These are phyloP conservation scores for Mus caroli DNA, from an alignment of 2,797 vertebrate species.

Conservation along the genomic window DNA sequence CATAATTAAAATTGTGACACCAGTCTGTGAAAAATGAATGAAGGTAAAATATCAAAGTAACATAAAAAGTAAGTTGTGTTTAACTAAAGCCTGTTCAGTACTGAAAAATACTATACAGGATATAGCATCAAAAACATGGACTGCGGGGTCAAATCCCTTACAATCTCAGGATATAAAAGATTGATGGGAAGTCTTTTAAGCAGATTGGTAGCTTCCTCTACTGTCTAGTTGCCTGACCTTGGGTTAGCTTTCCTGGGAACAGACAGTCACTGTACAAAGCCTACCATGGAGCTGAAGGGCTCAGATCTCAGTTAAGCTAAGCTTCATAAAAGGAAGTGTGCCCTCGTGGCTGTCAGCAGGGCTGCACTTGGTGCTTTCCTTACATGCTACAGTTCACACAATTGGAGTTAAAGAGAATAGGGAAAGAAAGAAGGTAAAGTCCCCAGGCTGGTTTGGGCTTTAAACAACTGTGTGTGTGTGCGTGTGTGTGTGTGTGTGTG, in stretches of 20 bases:
- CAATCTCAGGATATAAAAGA: conserved; percentile 43
- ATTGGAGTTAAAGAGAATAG: conserved; percentile 32
- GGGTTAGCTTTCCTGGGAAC: conserved; percentile 60
- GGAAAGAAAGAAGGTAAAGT: neutral
- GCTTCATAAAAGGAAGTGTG: conserved; percentile 7
- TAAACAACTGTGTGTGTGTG: neutral
- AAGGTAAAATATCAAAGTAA: conserved; percentile 16
- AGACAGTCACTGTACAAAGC: neutral
- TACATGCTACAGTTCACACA: neutral
- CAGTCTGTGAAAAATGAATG: neutral
- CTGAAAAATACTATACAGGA: neutral
- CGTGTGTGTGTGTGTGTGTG: neutral
- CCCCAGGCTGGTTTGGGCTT: neutral
- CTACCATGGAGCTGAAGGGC: neutral
- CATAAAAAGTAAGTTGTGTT: neutral
- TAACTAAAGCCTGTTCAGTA: neutral
- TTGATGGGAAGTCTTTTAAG: conserved; percentile 40
- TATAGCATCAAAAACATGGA: conserved; percentile 34
- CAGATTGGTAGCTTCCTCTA: conserved; percentile 11
- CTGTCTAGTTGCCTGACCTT: conserved; percentile 46
- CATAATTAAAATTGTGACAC: neutral
- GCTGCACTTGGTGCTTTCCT: conserved; percentile 51
- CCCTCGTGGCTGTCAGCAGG: neutral
- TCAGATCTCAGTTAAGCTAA: conserved; percentile 32
- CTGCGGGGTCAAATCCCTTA: neutral